Evolutionary conservation across 2,888 invertebrate species (phyloP), one percentile per base, ranked within the genome.

Genomic region (Stegana nigrithorax): DNA sequence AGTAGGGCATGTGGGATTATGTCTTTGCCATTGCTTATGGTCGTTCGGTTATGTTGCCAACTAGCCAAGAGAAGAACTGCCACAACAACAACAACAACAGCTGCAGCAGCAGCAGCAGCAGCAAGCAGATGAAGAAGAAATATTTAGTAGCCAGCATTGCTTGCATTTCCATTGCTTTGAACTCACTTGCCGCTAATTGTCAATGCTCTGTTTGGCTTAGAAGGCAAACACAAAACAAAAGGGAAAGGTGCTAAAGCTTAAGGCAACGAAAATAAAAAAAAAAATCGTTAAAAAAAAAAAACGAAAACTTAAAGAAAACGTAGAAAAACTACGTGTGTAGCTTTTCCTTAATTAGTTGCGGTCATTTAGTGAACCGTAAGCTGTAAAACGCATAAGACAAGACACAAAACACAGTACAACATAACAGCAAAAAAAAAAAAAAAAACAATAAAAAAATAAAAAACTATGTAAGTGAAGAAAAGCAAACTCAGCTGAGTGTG

Each of bases 161-260:
- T n/a, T n/a, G n/a, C 29, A 19, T 53, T 32, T 32, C 8, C 10
- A 32, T 36, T 55, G 17, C 36, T 55, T 55, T 32, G 21, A 36
- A 36, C 12, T 5, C 53, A 17, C 7, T n/a, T 23, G n/a, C 53
- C 53, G 21, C 53, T 55, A 55, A 55, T 55, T 55, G 32, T 55
- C 32, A 55, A 55, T 55, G 32, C 53, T 55, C 32, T 55, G 53
- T 55, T 55, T 55, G 53, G 53, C 36, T 21, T 12, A 21, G n/a
- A n/a, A 12, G 3, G 7, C 6, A 45, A n/a, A 51, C 12, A 51
- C 2, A 51, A n/a, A 27, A 17, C 8, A n/a, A 51, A 51, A 51
- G 51, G 27, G 17, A 51, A 51, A 51, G 17, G 27, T 27, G 29
- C 51, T 27, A 27, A 26, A 29, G 29, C n/a, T n/a, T n/a, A n/a